Percentiles rank a stretch among this genome's conserved stretches.
Evolutionary conservation across 1,140 invertebrate genomes (phyloP).

Genomic region (Ridgeia piscesae): DNA sequence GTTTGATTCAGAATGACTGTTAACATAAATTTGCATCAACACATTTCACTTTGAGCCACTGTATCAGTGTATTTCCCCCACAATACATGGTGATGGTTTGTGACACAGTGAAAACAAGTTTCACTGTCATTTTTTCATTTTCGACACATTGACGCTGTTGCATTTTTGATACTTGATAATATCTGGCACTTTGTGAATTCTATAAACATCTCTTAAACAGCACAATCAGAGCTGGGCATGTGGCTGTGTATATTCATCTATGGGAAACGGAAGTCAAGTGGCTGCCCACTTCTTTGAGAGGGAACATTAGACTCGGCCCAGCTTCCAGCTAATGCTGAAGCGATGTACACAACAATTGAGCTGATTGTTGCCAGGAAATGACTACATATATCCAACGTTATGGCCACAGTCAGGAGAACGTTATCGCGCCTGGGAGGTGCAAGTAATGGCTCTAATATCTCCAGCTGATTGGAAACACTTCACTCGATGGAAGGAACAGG

Average conservation of each 20-base stretch:
- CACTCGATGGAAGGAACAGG: neutral
- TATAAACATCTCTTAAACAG: no score
- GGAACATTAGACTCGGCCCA: constrained; percentile 56
- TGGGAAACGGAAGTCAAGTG: neutral
- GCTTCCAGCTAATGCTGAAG: neutral
- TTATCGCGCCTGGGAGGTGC: neutral
- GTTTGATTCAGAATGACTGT: no score
- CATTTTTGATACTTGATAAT: no score
- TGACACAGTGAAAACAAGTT: no score
- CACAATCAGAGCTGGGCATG: neutral
- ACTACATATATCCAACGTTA: neutral
- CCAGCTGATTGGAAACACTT: neutral
- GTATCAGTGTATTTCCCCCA: no score
- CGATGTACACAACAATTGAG: constrained; percentile 20
- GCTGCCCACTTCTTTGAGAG: constrained; percentile 23
- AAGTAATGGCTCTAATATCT: neutral
- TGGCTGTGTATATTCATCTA: neutral
- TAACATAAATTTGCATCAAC: no score
- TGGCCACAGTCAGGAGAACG: neutral
- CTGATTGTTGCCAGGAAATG: neutral
- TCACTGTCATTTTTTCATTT: no score
- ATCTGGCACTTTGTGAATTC: no score
- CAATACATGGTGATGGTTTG: no score
- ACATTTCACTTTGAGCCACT: no score
- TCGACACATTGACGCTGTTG: no score